Evolutionary conservation across 2,797 vertebrate species (phyloP).

Genomic region (Rhincodon typus): DNA sequence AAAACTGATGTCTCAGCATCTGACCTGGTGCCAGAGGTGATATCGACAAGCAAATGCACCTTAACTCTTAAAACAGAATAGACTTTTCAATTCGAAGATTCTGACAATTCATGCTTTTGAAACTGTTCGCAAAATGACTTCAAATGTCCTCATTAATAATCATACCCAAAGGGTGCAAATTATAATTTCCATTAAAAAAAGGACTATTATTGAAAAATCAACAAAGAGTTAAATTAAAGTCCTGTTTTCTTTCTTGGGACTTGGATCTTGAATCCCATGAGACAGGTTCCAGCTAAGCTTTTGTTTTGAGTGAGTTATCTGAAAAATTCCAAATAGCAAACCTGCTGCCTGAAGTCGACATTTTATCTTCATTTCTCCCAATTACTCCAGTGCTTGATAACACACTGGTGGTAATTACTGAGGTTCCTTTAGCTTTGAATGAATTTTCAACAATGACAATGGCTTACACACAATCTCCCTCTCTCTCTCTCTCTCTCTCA

Average conservation of each 20-base stretch:
- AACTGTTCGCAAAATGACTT: background rate
- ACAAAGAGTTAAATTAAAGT: background rate
- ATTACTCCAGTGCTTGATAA: background rate
- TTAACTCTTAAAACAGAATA: background rate
- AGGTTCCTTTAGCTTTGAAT: background rate
- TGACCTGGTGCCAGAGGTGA: background rate
- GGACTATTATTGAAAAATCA: background rate
- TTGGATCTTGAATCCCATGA: background rate
- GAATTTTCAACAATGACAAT: background rate
- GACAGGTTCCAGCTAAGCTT: background rate
- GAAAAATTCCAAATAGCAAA: background rate
- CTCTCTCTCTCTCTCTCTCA: no score
- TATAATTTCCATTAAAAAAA: background rate
- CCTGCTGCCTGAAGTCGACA: background rate
- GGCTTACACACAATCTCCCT: no score
- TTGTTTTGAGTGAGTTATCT: background rate
- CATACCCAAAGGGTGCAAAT: background rate
- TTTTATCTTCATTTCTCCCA: background rate
- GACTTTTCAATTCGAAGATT: background rate
- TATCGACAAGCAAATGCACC: background rate
- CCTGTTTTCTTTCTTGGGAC: background rate
- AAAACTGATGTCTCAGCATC: background rate
- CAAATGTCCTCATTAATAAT: background rate
- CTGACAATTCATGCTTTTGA: background rate
- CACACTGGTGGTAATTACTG: background rate